Evolutionary conservation across 1,140 invertebrate species (phyloP), one percentile per base, ranked within the genome.

Genomic region (Penaeus chinensis): DNA sequence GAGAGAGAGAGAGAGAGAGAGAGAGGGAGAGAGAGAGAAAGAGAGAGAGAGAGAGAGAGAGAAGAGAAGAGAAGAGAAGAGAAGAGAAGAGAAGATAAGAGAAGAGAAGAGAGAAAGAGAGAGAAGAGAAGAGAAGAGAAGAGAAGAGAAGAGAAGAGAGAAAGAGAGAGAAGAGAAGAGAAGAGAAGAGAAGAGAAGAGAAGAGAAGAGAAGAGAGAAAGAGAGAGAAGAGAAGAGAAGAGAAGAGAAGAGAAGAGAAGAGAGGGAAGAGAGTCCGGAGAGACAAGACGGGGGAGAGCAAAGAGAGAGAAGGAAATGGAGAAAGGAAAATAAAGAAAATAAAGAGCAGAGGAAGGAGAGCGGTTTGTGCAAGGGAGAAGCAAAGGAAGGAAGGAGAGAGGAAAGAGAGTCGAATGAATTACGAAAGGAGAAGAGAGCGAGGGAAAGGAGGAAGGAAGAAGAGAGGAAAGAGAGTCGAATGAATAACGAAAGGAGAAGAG

Each of bases 31-130:
- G 24, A 32, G 24, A 19, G 24, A 65, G 80, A 24, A 42, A 61
- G 42, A 18, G 13, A 3, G 1, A 19, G 19, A 19, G 19, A 19
- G 2, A 2, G 42, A 62, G 22, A 80, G n/a, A 0, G 19, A 80
- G 47, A 61, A 18, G 37, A 61, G 19, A 10, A 7, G 24, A n/a
- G 37, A 24, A 27, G 61, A 65, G 61, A 27, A 20, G 27, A 61
- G 65, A 61, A 63, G 62, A 82, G 80, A 63, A 5, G 80, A 82
- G 80, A 63, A 61, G 32, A n/a, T 42, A 62, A 65, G 80, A 63
- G 54, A 63, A n/a, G 65, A 61, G 65, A 61, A 63, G 54, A 65
- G 61, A 65, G 61, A 27, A 16, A 82, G 61, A 27, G 80, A 82
- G 61, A 63, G 61, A 24, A n/a, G 22, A 32, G 19, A 20, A 42